Evolutionary conservation across 2,888 invertebrate species (phyloP).

Genomic region (Dione juno): DNA sequence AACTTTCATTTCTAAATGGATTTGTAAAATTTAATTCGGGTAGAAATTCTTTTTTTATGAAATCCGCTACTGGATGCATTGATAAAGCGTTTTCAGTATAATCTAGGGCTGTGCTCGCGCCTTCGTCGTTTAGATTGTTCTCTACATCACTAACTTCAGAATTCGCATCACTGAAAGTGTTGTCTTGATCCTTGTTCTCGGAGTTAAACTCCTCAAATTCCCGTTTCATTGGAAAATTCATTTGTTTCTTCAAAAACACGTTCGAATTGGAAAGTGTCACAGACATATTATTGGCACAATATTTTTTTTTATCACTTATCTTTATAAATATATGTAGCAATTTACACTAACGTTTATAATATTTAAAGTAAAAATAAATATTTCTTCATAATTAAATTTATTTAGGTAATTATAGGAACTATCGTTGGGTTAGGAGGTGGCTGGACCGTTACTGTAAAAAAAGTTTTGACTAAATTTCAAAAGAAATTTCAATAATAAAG

Average conservation of each 20-base stretch:
- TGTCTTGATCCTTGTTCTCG: slow-evolving; percentile 68
- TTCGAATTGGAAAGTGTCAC: slow-evolving; percentile 72
- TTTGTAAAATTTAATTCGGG: slow-evolving; percentile 76
- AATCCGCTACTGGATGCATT: slow-evolving; percentile 74
- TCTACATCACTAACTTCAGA: slow-evolving; percentile 77
- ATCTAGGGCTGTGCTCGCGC: slow-evolving; percentile 64
- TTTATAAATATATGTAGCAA: slow-evolving; percentile 53
- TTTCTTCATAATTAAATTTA: slow-evolving; percentile 74
- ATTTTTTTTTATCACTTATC: slow-evolving; percentile 58
- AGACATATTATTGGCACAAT: slow-evolving; percentile 65
- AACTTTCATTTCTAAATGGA: slow-evolving; percentile 73
- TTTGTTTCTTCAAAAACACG: slow-evolving; percentile 71
- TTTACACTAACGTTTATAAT: slow-evolving; percentile 64
- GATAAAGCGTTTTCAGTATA: slow-evolving; percentile 72
- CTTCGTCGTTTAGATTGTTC: slow-evolving; percentile 65
- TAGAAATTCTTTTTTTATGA: slow-evolving; percentile 80
- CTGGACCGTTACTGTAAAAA: slow-evolving; percentile 65
- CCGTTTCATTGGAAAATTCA: slow-evolving; percentile 76
- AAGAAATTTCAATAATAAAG: not conserved
- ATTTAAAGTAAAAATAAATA: slow-evolving; percentile 78
- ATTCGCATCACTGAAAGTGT: slow-evolving; percentile 72
- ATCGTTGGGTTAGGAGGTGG: slow-evolving; percentile 82
- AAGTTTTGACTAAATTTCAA: slow-evolving; percentile 1
- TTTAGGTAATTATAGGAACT: slow-evolving; percentile 84
- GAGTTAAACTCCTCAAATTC: slow-evolving; percentile 71